Percentiles rank a stretch among this genome's conserved stretches.
These are phyloP conservation scores for Notospermus geniculatus DNA, from an alignment of 1,140 invertebrate genomes.

Conservation along the genomic window DNA sequence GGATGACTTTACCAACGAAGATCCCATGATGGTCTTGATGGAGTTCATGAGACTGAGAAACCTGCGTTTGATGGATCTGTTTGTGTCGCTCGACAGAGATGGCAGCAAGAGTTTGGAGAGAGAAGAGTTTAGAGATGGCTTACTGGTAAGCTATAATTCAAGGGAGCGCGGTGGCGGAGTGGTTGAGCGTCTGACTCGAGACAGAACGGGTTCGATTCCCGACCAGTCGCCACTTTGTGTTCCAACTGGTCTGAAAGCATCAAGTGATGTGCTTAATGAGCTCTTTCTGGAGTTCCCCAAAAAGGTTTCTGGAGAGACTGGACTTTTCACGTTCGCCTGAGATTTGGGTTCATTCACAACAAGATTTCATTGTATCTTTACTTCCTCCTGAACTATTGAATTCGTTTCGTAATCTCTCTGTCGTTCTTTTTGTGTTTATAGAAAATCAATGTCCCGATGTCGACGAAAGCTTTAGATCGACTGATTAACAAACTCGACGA, in stretches of 20 bases:
- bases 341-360: no score
- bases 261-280: no score
- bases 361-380: no score
- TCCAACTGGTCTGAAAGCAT: no score
- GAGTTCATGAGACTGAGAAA: constrained; percentile 26
- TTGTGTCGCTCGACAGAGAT: constrained; percentile 25
- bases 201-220: no score
- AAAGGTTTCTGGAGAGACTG: no score
- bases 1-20: constrained; percentile 14
- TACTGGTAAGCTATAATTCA: constrained; percentile 18
- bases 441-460: constrained; percentile 1
- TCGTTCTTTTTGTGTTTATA: background rate
- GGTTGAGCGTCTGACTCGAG: no score
- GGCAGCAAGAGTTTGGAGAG: constrained; percentile 21
- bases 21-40: constrained; percentile 23
- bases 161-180: no score
- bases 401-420: background rate
- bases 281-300: no score
- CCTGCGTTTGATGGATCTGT: constrained; percentile 25
- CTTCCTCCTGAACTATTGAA: no score
- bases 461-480: background rate
- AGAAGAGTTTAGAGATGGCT: constrained; percentile 18
- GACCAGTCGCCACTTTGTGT: no score
- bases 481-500: constrained; percentile 2
- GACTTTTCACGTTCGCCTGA: no score